Percentiles rank a stretch among this genome's conserved stretches.
phyloP scores from a whole-genome alignment of 37 sponge, comb jelly and placozoan species.

The Geodia barretti region DNA sequence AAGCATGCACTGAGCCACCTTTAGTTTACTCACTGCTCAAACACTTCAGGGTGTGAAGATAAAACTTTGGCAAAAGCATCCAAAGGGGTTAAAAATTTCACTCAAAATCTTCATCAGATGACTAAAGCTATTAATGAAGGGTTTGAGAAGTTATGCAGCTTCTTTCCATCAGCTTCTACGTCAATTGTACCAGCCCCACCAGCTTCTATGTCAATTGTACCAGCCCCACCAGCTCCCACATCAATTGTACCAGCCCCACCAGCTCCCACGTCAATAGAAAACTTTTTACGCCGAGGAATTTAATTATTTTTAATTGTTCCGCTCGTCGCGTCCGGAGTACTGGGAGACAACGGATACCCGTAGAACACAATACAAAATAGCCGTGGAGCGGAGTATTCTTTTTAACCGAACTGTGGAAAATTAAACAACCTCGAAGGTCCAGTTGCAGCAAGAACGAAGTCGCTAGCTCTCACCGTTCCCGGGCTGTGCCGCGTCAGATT shows the following conservation, averaged over 20 bases:
- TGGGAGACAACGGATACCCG: background rate
- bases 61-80: background rate
- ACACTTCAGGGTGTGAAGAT: background rate
- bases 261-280: too few species aligned
- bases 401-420: background rate
- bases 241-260: too few species aligned
- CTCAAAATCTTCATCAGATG: background rate
- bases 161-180: background rate
- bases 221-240: too few species aligned
- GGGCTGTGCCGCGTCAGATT: background rate
- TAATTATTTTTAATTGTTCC: background rate
- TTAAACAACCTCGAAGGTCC: background rate
- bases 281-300: background rate
- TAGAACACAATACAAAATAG: background rate
- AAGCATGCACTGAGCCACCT: background rate
- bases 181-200: background rate
- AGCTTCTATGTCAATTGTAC: background rate
- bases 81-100: background rate
- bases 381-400: background rate
- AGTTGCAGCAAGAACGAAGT: background rate
- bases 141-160: background rate
- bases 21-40: background rate
- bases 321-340: background rate
- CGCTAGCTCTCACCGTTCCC: background rate
- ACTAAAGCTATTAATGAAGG: background rate